Base-by-base conservation (phyloP, 2,797 vertebrate species). In the Thaleichthys pacificus region DNA sequence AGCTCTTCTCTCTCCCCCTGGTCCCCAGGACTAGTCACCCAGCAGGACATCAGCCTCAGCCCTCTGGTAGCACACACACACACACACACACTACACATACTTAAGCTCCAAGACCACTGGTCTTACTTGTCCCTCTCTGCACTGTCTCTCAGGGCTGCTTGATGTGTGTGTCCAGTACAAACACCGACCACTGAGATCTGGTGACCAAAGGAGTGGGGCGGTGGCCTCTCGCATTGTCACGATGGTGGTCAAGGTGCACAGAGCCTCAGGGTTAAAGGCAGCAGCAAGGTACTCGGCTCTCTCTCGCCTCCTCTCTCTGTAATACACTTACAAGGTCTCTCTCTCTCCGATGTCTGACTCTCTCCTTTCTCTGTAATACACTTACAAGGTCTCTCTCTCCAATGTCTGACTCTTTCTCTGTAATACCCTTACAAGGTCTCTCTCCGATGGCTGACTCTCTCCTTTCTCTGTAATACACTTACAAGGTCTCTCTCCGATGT, bases 251-350 rank as follows among this genome's bases (percentile, higher is more conserved):
- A 90, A 94, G 19, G 91, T 99, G 66, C 94, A 95, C 81, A 89
- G 95, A 92, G 98, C 95, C 14, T 92, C 94, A 56, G 97, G 98
- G 75, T 90, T 99, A 79, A 95, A 97, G 86, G 95, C 97, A 14
- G 96, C 97, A 61, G 96, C 95, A 58, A 95, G 94, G 98, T 99
- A 91, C 91, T 84, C 21, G 2, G n/a, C 66, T 78, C 26, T 61
- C 3, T 56, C 49, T 51, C 49, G 11, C 15, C 17, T 11, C 26
- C 11, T 51, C 14, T 17, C 11, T 51, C 47, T 35, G 32, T 35
- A 35, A 35, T 35, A 7, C 4, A 35, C 32, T 35, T 35, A 6
- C 4, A 35, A 35, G 6, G 32, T 51, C 47, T 51, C 47, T 1
- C 11, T 64, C 8, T 26, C 42, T 24, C 12, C 56, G 6, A 35